These are phyloP conservation scores for Anticlea derivata DNA, from an alignment of 2,888 invertebrate genomes.

Conservation along the genomic window DNA sequence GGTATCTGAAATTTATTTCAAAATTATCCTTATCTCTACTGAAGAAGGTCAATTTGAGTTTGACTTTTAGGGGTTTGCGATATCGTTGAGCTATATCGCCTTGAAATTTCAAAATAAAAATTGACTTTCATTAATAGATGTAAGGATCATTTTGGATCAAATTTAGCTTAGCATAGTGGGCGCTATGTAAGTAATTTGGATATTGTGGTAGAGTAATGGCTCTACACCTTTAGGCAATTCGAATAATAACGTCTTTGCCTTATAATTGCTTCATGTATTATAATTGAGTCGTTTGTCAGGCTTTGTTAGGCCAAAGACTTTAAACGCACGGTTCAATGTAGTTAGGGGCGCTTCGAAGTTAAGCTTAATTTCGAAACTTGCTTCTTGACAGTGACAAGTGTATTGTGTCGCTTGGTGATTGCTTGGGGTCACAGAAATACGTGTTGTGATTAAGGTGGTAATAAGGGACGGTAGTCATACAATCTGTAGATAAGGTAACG, in stretches of 20 bases:
- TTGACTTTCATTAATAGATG: no score
- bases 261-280: slow-evolving; percentile 21
- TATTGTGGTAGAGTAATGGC: neutral
- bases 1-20: no score
- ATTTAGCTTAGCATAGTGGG: no score
- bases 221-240: slow-evolving; percentile 5
- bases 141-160: no score
- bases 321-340: slow-evolving; percentile 33
- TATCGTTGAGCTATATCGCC: no score
- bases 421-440: slow-evolving; percentile 20
- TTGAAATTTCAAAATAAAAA: no score
- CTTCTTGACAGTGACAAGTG: slow-evolving; percentile 44
- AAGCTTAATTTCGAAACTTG: slow-evolving; percentile 42
- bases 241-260: slow-evolving; percentile 7
- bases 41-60: no score
- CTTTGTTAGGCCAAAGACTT: slow-evolving; percentile 32
- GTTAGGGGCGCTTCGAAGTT: slow-evolving; percentile 40
- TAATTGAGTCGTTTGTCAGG: slow-evolving; percentile 33
- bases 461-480: no score
- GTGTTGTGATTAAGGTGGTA: neutral
- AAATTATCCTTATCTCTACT: no score
- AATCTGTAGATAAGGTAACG: no score
- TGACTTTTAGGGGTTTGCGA: no score
- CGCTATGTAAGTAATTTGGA: no score
- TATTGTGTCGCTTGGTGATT: slow-evolving; percentile 19